Percentiles rank a stretch among this genome's conserved stretches.
phyloP scores from a whole-genome alignment of 1,140 invertebrate genomes.

The Drosophila funebris region DNA sequence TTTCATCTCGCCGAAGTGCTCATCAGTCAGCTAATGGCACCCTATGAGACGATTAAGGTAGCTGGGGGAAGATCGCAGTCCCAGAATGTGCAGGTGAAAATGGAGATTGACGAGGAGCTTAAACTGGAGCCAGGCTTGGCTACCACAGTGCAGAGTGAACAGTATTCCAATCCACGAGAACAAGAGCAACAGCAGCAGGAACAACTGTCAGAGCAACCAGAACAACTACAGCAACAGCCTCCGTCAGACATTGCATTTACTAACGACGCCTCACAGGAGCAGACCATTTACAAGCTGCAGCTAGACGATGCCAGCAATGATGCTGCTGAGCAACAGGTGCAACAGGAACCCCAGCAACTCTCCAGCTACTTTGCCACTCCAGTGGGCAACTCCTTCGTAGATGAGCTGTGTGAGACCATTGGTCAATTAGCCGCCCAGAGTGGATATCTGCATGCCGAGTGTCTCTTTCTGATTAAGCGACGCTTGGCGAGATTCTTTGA shows the following conservation, averaged over 20 bases:
- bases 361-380: constrained; percentile 73
- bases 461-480: constrained; percentile 66
- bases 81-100: constrained; percentile 37
- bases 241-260: constrained; percentile 31
- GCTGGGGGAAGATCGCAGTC: constrained; percentile 12
- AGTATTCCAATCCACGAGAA: constrained; percentile 8
- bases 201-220: background rate
- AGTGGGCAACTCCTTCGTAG: constrained; percentile 51
- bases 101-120: constrained; percentile 50
- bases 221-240: constrained; percentile 15
- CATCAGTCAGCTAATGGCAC: constrained; percentile 72
- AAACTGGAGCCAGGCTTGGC: constrained; percentile 32
- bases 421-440: constrained; percentile 66
- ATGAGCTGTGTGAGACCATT: constrained; percentile 75
- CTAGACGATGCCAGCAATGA: constrained; percentile 52
- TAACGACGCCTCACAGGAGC: constrained; percentile 23
- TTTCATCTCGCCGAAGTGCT: constrained; percentile 78
- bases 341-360: constrained; percentile 43
- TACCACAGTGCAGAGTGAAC: too few relatives aligned
- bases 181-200: constrained; percentile 6
- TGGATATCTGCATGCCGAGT: constrained; percentile 75
- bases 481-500: constrained; percentile 73
- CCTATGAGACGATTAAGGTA: constrained; percentile 73
- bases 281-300: constrained; percentile 64
- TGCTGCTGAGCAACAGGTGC: background rate